Evolutionary conservation across 2,113 vertebrate genomes (phyloP).

Genomic region (Rhinolophus ferrumequinum): DNA sequence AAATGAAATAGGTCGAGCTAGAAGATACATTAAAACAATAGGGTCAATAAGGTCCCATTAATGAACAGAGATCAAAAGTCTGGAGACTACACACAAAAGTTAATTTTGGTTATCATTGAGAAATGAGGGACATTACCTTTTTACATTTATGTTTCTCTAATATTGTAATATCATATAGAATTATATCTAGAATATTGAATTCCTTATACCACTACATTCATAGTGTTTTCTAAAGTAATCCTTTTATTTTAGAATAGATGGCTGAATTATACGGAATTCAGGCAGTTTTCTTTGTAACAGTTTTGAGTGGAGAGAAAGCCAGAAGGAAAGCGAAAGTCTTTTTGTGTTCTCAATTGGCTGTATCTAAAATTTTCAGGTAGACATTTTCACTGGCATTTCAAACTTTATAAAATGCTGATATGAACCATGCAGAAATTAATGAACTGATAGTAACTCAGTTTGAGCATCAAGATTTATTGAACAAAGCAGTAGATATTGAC

Average conservation of each 20-base stretch:
- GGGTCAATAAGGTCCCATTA: background rate
- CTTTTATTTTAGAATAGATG: constrained; percentile 21
- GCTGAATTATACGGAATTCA: background rate
- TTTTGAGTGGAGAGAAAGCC: background rate
- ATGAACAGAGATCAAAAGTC: background rate
- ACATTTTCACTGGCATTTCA: constrained; percentile 56
- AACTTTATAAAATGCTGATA: constrained; percentile 70
- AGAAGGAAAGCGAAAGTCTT: background rate
- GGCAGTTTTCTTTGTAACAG: background rate
- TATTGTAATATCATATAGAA: background rate
- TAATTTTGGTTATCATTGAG: constrained; percentile 1
- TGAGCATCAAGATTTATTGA: constrained; percentile 77
- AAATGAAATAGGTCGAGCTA: background rate
- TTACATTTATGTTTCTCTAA: background rate
- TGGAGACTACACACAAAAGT: background rate
- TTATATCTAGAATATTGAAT: background rate
- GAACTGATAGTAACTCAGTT: constrained; percentile 72
- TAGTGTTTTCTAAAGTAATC: background rate
- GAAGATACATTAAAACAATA: background rate
- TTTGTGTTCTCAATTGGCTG: constrained; percentile 25
- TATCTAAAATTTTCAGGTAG: constrained; percentile 50
- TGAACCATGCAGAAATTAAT: constrained; percentile 72
- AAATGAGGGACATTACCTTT: background rate
- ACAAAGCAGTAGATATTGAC: constrained; percentile 75
- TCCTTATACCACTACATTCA: background rate